Evolutionary conservation across 2,797 vertebrate species (phyloP), one percentile per base, ranked within the genome.

Genomic region (Bovichtus variegatus): DNA sequence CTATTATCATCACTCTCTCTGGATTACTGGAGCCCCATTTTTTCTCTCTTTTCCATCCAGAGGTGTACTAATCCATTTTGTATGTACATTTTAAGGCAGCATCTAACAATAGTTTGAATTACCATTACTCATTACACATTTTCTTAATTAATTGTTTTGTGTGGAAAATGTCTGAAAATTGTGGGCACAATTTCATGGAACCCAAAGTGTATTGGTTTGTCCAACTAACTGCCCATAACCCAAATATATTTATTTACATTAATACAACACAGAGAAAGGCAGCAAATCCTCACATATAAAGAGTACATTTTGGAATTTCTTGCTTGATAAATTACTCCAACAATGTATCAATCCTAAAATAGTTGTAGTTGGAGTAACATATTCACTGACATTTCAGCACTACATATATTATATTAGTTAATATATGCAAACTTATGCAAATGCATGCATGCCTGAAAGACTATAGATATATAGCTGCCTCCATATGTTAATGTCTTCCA

Each of bases 1-100:
- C 63, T 73, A 62, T 78, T 67, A 74, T 80, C 80, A 54, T 65
- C 73, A 43, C 66, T 79, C 73, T 84, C 50, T 87, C 76, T 84
- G 71, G 81, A 76, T 87, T 82, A 74, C 69, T 61, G 62, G 77
- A 80, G 81, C 76, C 61, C 63, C 50, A 12, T 47, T 46, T 31
- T 29, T 36, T 40, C 44, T 61, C 55, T 51, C 34, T n/a, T 46
- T 57, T 59, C 36, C 41, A 54, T 67, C 12, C 55, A 72, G 29
- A 72, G 31, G 40, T 65, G 23, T 43, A 19, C 46, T 60, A 67
- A 9, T 21, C 11, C 31, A 13, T 27, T 58, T 38, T 62, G 55
- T 1, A 18, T 49, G 31, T 23, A 23, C 25, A 47, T 38, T 23
- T 44, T 12, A 57, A 7, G 13, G 10, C 18, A 54, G 13, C 13